phyloP scores from a whole-genome alignment of 2,113 vertebrate genomes.

The Todiramphus chloris region DNA sequence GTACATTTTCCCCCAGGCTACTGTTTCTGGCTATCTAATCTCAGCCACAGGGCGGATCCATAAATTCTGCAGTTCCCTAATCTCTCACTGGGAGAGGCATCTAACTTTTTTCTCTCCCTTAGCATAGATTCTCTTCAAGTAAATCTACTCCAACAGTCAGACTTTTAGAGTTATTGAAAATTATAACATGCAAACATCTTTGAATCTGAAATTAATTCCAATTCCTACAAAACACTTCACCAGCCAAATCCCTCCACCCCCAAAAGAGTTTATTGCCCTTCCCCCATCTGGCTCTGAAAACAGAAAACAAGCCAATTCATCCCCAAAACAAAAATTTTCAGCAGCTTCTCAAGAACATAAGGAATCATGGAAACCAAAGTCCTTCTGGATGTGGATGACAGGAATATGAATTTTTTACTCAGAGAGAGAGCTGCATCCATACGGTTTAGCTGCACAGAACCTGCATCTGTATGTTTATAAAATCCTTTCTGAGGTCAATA shows the following conservation, averaged over 20 bases:
- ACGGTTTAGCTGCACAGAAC: not conserved
- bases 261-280: conserved; percentile 8
- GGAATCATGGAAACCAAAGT: not conserved
- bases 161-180: not conserved
- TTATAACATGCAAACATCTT: not conserved
- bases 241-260: not conserved
- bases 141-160: not conserved
- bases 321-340: not conserved
- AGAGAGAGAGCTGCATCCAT: not conserved
- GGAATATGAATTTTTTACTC: not conserved
- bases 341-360: not conserved
- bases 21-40: conserved; percentile 32
- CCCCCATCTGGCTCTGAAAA: not conserved
- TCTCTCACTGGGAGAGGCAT: not conserved
- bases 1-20: conserved; percentile 1
- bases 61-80: conserved; percentile 7
- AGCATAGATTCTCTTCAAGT: not conserved
- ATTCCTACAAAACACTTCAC: not conserved
- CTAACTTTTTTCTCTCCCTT: not conserved
- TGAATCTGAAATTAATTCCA: conserved; percentile 19
- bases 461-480: rapidly evolving
- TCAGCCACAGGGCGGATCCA: not conserved
- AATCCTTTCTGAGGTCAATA: not conserved
- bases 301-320: not conserved
- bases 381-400: not conserved